Base-by-base conservation (phyloP, 2,888 invertebrate genomes). In the Drosophila gaucha region DNA sequence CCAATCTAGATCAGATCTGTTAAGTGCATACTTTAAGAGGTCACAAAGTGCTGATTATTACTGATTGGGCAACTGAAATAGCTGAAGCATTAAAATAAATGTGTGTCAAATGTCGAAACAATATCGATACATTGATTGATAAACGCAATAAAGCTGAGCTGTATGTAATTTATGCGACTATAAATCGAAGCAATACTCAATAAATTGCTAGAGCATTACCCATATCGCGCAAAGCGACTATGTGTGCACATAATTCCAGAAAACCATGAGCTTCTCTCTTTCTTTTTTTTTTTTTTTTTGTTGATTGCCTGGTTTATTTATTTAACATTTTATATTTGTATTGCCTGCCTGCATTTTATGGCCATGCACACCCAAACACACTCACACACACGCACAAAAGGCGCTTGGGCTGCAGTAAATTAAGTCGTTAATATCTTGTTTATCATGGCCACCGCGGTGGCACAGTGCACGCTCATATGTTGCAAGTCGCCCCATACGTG, bases 401-500 rank as follows among this genome's bases (percentile, higher is more conserved):
- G 66, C 64, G 70, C 65, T 73, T 51, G 63, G 39, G 60, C 58
- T 67, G 85, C 87, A 84, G 87, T 88, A 84, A 84, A 84, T 84
- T 80, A 88, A 84, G 89, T 88, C 82, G 85, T 84, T 84, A 87
- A 84, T 84, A 87, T 88, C 78, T 84, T 88, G 89, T 84, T 84
- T 84, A 84, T 84, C 87, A 80, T 73, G 78, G 69, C 64, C 68
- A 50, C 36, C 24, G 46, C 39, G 18, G 31, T 24, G 56, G 59
- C 54, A 33, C 51, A 36, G 18, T 41, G 55, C 39, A 39, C 12
- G 36, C 44, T 58, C 78, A 58, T 72, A 69, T 75, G 76, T 55
- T 80, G 58, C 44, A 56, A 43, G 60, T 59, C 47, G 55, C 14
- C 33, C 38, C 35, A 12, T 24, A 43, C 57, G 78, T 65, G 64